phyloP scores from a whole-genome alignment of 2,113 vertebrate species.

The Zosterops japonicus region DNA sequence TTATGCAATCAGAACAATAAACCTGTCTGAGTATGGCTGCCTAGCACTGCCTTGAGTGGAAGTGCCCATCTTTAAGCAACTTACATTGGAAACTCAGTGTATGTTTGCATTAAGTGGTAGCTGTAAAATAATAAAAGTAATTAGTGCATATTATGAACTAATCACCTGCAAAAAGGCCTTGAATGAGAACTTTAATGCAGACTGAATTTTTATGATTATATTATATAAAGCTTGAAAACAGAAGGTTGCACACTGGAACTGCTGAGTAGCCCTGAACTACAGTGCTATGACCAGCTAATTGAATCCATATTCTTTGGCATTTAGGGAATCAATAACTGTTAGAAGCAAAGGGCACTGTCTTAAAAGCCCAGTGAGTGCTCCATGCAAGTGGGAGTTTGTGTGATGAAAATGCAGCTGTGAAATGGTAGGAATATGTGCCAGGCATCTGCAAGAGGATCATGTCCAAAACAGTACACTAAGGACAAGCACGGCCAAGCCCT shows the following conservation, averaged over 20 bases:
- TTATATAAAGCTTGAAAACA: conserved; percentile 25
- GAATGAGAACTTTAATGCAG: neutral
- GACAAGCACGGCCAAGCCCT: neutral
- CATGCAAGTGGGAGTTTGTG: neutral
- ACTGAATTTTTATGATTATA: neutral
- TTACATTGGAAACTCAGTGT: neutral
- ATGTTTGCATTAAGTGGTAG: neutral
- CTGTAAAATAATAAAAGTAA: conserved; percentile 22
- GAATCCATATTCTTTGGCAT: conserved; percentile 28
- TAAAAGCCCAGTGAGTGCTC: neutral
- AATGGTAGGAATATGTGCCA: neutral
- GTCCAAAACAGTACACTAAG: neutral
- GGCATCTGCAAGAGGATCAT: neutral
- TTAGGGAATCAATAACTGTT: conserved; percentile 49
- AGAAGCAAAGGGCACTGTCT: conserved; percentile 20
- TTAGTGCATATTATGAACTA: neutral
- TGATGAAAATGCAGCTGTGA: neutral
- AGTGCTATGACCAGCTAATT: conserved; percentile 34
- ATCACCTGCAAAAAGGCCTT: neutral
- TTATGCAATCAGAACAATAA: neutral
- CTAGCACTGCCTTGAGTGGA: neutral
- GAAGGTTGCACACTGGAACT: conserved; percentile 4
- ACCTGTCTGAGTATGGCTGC: neutral
- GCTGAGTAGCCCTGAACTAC: conserved; percentile 30
- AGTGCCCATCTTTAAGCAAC: neutral